Base-by-base conservation (phyloP, 2,797 vertebrate species). In the Aselliscus stoliczkanus region DNA sequence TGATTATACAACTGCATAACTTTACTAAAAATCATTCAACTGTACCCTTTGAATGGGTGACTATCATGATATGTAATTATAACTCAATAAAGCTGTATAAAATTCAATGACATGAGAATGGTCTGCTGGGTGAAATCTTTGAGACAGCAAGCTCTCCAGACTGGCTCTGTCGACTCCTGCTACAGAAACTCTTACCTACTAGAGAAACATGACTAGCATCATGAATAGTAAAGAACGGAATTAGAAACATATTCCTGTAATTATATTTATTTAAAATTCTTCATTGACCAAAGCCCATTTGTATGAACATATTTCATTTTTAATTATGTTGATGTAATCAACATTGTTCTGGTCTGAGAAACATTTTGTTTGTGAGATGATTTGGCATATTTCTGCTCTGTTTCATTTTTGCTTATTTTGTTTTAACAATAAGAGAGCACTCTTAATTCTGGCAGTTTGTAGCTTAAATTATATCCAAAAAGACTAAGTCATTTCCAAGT, bases 181-280 rank as follows among this genome's bases (percentile, higher is more conserved):
- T 70, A 65, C 6, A 87, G 34, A 77, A 42, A 75, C 8, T 27
- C 82, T 85, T 52, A 42, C 29, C 10, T 73, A 50, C 9, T 4
- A 47, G 20, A 29, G 39, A 44, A 79, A 50, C 21, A 2, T 90
- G 1, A 25, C 23, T 31, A 18, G n/a, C 25, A 64, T 54, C 21
- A 34, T 92, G 56, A 69, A 77, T 31, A 75, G 39, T 44, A 34
- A 82, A 84, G 29, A n/a, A 62, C 82, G 31, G 50, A 82, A 47
- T 69, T 77, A 58, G 50, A 82, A 77, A 67, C 47, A 85, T 34
- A 37, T 75, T 58, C 54, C 13, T 70, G 9, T 76, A 15, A 56
- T 82, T 95, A 27, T 25, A 29, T 56, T 91, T 85, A 92, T 82
- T 89, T 77, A 83, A 83, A 92, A 56, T 58, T 95, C 31, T 91